Percentiles rank a stretch among this genome's conserved stretches.
These are phyloP conservation scores for Trichogramma pretiosum DNA, from an alignment of 1,140 invertebrate genomes.

Conservation along the genomic window DNA sequence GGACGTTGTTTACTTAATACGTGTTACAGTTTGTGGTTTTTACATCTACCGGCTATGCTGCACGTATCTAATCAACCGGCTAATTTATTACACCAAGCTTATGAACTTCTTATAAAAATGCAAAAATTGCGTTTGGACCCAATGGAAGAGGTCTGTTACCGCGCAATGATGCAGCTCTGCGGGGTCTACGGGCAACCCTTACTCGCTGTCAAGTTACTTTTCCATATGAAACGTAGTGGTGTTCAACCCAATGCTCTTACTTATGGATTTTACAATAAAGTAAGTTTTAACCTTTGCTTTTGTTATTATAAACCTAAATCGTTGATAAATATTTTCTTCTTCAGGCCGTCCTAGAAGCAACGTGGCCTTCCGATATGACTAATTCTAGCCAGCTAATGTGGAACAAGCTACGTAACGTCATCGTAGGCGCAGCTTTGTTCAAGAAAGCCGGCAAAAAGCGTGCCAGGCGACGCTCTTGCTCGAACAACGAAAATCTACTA, in stretches of 20 bases:
- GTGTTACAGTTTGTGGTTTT: conserved; percentile 95
- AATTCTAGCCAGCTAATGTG: conserved; percentile 77
- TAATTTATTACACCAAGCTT: conserved; percentile 73
- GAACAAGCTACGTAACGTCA: conserved; percentile 89
- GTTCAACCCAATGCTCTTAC: conserved; percentile 96
- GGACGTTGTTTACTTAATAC: conserved; percentile 81
- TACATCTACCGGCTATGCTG: conserved; percentile 64
- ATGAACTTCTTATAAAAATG: conserved; percentile 77
- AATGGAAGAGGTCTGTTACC: conserved; percentile 94
- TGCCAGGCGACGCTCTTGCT: conserved; percentile 43
- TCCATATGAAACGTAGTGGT: conserved; percentile 90
- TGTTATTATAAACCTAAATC: too few species aligned
- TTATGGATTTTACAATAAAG: conserved; percentile 68
- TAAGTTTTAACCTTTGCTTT: conserved; percentile 14
- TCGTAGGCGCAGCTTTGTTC: conserved; percentile 82
- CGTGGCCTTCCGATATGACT: conserved; percentile 83
- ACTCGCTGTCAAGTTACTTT: conserved; percentile 87
- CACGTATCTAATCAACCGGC: conserved; percentile 54
- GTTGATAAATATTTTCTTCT: conserved; percentile 4
- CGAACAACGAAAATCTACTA: conserved; percentile 31
- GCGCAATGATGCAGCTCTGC: conserved; percentile 97
- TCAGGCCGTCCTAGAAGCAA: conserved; percentile 81
- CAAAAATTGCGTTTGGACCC: conserved; percentile 64
- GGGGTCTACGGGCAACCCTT: conserved; percentile 89
- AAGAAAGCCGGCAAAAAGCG: conserved; percentile 59